phyloP scores from a whole-genome alignment of 2,113 vertebrate genomes.

The Microcebus jonahi region DNA sequence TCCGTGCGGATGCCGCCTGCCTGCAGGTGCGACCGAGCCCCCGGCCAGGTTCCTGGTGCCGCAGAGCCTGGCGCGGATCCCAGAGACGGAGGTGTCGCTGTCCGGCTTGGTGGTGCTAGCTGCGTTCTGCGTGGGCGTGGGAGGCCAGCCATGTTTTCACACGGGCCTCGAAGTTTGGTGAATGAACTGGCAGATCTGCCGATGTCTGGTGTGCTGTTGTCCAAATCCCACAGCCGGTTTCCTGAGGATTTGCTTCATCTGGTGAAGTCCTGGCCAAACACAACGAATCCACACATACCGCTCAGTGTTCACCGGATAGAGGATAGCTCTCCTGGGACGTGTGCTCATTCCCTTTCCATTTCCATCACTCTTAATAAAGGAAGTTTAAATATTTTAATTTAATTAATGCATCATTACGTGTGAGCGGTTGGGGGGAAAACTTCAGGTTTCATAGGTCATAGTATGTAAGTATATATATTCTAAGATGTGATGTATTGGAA shows the following conservation, averaged over 20 bases:
- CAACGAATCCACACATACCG: neutral
- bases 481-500: neutral
- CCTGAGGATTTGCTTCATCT: neutral
- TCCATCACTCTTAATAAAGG: neutral
- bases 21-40: neutral
- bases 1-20: neutral
- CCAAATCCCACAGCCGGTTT: neutral
- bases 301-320: neutral
- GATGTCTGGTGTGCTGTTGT: neutral
- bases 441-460: neutral
- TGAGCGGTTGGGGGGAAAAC: neutral
- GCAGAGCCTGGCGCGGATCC: neutral
- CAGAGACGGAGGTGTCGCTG: neutral
- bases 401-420: conserved; percentile 10
- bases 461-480: neutral
- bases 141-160: conserved; percentile 8
- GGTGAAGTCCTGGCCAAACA: neutral
- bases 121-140: neutral
- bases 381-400: neutral
- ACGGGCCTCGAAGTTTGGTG: conserved; percentile 31
- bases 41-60: neutral
- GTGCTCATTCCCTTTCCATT: conserved; percentile 15
- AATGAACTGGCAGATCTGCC: conserved; percentile 51
- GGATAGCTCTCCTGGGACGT: neutral
- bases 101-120: neutral